Evolutionary conservation across 2,113 vertebrate species (phyloP).

Genomic region (Marmota flaviventris): DNA sequence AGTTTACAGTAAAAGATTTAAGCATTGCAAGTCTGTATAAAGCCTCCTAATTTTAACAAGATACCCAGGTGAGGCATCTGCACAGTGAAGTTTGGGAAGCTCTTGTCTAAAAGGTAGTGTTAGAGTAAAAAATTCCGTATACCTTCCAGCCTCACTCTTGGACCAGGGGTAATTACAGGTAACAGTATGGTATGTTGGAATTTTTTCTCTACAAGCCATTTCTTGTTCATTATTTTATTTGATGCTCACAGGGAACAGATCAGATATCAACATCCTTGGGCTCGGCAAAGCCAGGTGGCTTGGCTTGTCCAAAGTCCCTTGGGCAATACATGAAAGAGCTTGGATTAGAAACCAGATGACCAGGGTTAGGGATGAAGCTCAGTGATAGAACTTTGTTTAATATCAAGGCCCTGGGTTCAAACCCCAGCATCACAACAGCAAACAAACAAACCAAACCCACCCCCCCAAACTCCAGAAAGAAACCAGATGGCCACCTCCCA

Average conservation of each 20-base stretch:
- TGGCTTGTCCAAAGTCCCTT: background rate
- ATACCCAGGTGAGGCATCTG: background rate
- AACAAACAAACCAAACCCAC: too few relatives aligned
- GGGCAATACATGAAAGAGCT: background rate
- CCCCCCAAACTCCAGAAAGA: background rate
- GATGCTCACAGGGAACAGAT: background rate
- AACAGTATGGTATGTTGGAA: background rate
- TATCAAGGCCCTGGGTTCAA: background rate
- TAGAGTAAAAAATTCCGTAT: background rate
- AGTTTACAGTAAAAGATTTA: background rate
- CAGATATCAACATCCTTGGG: background rate
- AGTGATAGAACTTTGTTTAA: background rate
- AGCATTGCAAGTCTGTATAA: background rate
- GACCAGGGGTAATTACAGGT: too few relatives aligned
- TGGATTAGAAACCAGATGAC: background rate
- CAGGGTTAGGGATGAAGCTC: too few relatives aligned
- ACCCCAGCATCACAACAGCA: background rate
- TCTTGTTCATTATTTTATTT: background rate
- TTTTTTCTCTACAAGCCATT: background rate
- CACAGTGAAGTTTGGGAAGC: background rate
- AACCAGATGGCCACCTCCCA: background rate
- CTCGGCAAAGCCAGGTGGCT: background rate
- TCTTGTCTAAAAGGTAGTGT: background rate
- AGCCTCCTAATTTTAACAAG: background rate
- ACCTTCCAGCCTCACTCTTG: background rate